Evolutionary conservation across 2,888 invertebrate genomes (phyloP), one percentile per base, ranked within the genome.

Genomic region (Laothoe populi): DNA sequence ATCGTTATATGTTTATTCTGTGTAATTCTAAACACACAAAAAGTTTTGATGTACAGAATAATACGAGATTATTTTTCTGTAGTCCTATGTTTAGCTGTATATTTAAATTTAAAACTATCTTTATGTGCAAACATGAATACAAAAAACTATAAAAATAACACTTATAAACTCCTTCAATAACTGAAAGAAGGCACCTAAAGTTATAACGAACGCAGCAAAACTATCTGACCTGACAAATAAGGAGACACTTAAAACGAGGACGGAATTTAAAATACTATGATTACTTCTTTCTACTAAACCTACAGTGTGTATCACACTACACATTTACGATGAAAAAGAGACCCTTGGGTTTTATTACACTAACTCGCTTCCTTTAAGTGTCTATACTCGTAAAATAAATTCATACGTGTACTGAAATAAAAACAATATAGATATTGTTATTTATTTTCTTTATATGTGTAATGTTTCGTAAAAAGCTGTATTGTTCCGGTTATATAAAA

Each of bases 341-440:
- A 63, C 62, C 48, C 64, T 60, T 61, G 31, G 62, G 60, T 64
- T 65, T 65, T 66, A 66, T 67, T 65, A 63, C 64, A 61, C 63
- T 60, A 63, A 61, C 64, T 62, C 49, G 21, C 48, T 49, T 49
- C 46, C 61, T 64, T 64, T 64, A 53, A 44, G 49, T 64, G 59
- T 57, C 57, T 48, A 48, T 46, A 45, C 46, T 57, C 45, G 31
- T 40, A 59, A 64, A 62, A 46, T 53, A 59, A 59, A 57, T 38
- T 46, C 35, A 46, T 46, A 57, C 57, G 62, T 58, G 21, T 11
- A 57, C 26, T 23, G 48, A 61, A 31, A 61, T 45, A 57, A 61
- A 35, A 53, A 49, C 49, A 16, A 4, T 31, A 19, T 53, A 35
- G 0, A 35, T 53, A 24, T 49, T 24, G 31, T 53, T 53, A 35